Percentiles rank a stretch among this genome's conserved stretches.
These are phyloP conservation scores for Bursaphelenchus mucronatus DNA, from an alignment of 1,140 invertebrate species.

Conservation along the genomic window DNA sequence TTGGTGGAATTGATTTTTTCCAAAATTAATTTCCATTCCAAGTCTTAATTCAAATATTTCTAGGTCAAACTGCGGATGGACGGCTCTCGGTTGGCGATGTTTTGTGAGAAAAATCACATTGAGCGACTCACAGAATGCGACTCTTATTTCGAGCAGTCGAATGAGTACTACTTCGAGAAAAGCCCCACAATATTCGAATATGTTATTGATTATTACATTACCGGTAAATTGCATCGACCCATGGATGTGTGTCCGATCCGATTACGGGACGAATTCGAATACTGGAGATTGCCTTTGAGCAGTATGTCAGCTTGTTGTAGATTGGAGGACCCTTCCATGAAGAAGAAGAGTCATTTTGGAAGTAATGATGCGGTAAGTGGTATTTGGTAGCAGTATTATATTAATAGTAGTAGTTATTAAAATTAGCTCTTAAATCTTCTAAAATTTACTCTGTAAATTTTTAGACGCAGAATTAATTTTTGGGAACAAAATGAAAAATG, in stretches of 20 bases:
- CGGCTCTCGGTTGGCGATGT: slow-evolving; percentile 41
- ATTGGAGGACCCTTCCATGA: slow-evolving; percentile 38
- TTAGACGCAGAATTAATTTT: no score
- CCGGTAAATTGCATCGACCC: slow-evolving; percentile 52
- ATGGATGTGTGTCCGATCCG: slow-evolving; percentile 59
- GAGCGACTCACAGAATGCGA: slow-evolving; percentile 54
- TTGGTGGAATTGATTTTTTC: neutral
- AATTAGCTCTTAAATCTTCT: no score
- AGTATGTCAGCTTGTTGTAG: slow-evolving; percentile 51
- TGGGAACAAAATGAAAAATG: no score
- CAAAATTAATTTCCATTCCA: slow-evolving; percentile 10
- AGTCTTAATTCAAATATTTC: neutral
- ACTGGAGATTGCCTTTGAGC: slow-evolving; percentile 51
- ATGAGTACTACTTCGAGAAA: slow-evolving; percentile 55
- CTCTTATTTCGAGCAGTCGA: slow-evolving; percentile 40
- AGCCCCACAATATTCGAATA: slow-evolving; percentile 54
- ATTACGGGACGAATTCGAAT: slow-evolving; percentile 54
- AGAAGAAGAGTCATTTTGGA: slow-evolving; percentile 7
- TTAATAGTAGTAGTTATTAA: neutral
- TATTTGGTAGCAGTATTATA: neutral
- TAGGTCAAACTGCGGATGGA: slow-evolving; percentile 43
- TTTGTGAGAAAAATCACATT: slow-evolving; percentile 48
- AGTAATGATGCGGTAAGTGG: slow-evolving; percentile 8
- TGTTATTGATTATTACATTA: slow-evolving; percentile 46
- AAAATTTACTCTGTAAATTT: no score